A percentile compares a stretch with the other conserved stretches of the same genome.
Conservation (phyloP, 2,888 invertebrate genomes). For the Margaritifera margaritifera region DNA sequence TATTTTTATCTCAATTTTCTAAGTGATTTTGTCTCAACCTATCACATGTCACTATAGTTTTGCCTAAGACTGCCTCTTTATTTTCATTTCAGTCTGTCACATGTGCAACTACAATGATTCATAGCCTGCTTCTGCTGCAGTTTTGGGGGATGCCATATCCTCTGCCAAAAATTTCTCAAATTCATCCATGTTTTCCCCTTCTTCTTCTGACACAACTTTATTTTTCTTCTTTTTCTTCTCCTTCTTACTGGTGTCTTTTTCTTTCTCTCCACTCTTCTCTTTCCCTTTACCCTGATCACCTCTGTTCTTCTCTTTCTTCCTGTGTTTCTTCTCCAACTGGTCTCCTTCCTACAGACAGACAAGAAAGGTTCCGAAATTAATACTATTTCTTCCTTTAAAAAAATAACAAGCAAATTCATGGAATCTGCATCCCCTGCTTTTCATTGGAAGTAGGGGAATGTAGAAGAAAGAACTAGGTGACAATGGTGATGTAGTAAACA, state of each 20-base stretch:
- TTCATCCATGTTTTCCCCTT: conserved; percentile 49
- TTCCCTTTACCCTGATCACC: conserved; percentile 22
- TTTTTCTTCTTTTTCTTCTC: conserved; percentile 42
- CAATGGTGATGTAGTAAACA: too few relatives aligned
- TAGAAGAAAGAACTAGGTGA: too few relatives aligned
- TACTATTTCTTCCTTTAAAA: background rate
- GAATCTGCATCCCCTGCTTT: too few relatives aligned
- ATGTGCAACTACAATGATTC: conserved; percentile 41
- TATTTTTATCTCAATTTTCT: too few relatives aligned
- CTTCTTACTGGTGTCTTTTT: conserved; percentile 35
- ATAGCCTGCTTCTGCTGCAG: conserved; percentile 43
- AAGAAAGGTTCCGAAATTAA: background rate
- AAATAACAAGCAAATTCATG: background rate
- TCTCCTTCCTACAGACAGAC: conserved; percentile 25
- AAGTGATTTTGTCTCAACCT: too few relatives aligned
- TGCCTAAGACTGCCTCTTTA: too few relatives aligned
- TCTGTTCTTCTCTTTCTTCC: conserved; percentile 24
- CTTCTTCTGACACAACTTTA: conserved; percentile 29
- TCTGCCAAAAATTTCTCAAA: conserved; percentile 64
- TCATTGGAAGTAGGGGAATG: too few relatives aligned
- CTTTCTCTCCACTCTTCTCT: conserved; percentile 30
- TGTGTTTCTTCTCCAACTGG: conserved; percentile 21
- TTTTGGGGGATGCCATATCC: conserved; percentile 17
- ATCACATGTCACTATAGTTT: too few relatives aligned
- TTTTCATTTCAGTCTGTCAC: background rate